These are phyloP conservation scores for Tetragnatha versicolor DNA, from an alignment of 1,140 invertebrate genomes.

Conservation along the genomic window DNA sequence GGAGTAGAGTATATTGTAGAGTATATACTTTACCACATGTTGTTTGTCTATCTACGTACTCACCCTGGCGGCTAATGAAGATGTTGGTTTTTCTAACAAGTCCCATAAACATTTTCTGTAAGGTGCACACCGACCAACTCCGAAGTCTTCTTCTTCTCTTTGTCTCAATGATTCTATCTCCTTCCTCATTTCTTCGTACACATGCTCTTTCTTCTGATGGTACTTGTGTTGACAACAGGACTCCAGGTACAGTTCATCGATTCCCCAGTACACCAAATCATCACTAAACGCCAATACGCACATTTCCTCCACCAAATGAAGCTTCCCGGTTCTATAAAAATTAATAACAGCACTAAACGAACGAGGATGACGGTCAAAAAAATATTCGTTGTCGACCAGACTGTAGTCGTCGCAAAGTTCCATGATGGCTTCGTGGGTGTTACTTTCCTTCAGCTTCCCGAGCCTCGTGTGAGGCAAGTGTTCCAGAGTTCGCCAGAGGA, in stretches of 20 bases:
- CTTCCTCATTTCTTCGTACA: constrained; percentile 98
- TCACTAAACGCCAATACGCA: constrained; percentile 98
- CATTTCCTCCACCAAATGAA: constrained; percentile 98
- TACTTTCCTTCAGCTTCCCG: constrained; percentile 88
- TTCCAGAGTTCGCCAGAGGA: constrained; percentile 92
- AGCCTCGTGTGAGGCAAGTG: constrained; percentile 93
- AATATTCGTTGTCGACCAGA: constrained; percentile 96
- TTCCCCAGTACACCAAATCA: constrained; percentile 97
- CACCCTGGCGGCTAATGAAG: constrained; percentile 95
- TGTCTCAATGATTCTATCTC: constrained; percentile 94
- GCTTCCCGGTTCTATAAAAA: constrained; percentile 96
- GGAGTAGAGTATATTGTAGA: neutral
- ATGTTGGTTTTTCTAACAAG: constrained; percentile 95
- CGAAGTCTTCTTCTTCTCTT: constrained; percentile 95
- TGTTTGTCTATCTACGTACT: constrained; percentile 66
- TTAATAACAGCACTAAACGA: constrained; percentile 98
- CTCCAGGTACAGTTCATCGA: constrained; percentile 96
- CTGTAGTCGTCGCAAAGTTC: constrained; percentile 94
- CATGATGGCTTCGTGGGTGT: constrained; percentile 93
- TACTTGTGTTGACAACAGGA: constrained; percentile 99
- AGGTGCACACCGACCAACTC: constrained; percentile 89
- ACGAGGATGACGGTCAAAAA: constrained; percentile 97
- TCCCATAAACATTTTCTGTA: constrained; percentile 99
- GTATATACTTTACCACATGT: neutral
- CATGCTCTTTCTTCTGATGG: constrained; percentile 96